These are phyloP conservation scores for Phortica variegata DNA, from an alignment of 1,140 invertebrate genomes.

Conservation along the genomic window DNA sequence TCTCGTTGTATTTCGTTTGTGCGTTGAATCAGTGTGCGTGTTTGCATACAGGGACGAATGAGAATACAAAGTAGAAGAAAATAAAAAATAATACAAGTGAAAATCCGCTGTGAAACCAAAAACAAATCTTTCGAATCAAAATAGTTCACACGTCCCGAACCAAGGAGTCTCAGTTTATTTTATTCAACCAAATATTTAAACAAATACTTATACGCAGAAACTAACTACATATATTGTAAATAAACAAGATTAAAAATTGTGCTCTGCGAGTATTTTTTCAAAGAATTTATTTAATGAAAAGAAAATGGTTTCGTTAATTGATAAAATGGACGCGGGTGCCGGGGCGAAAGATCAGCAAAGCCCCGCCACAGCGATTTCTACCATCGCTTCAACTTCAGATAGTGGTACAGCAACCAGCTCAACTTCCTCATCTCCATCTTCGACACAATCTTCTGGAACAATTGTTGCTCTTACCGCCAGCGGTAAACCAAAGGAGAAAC, in stretches of 20 bases:
- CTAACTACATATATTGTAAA: no score
- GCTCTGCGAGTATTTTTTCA: no score
- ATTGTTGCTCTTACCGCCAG: conserved; percentile 32
- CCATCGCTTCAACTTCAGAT: not conserved
- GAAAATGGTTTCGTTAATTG: conserved; percentile 53
- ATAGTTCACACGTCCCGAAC: conserved; percentile 14
- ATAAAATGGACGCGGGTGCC: conserved; percentile 40
- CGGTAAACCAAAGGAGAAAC: conserved; percentile 52
- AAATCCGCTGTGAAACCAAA: no score
- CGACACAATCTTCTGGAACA: conserved; percentile 10
- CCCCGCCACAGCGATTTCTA: conserved; percentile 19
- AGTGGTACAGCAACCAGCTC: not conserved
- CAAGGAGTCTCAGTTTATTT: conserved; percentile 32
- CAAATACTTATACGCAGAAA: no score
- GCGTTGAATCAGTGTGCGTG: no score
- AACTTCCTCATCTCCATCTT: not conserved
- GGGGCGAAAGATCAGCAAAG: conserved; percentile 35
- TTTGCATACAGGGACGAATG: no score
- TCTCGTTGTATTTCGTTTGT: no score
- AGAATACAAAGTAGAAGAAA: no score
- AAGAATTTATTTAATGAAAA: conserved; percentile 28
- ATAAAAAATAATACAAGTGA: no score
- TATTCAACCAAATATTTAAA: no score
- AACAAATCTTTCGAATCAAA: no score
- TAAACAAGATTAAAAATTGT: conserved; percentile 13